These are phyloP conservation scores for Ptychadena robeensis DNA, from an alignment of 2,797 vertebrate species.

Conservation along the genomic window DNA sequence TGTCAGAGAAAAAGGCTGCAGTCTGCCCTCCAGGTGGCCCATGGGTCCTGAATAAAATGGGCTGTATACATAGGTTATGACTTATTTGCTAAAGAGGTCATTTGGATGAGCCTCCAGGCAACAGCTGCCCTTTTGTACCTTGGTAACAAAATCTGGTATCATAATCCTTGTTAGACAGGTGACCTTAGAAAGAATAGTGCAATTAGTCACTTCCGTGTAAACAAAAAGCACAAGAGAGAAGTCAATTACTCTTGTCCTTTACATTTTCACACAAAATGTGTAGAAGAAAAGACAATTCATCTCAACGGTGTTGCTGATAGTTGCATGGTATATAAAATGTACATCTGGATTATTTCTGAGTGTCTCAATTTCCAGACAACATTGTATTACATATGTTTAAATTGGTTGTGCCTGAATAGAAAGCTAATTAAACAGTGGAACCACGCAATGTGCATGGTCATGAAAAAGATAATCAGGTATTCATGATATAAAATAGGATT, in stretches of 20 bases:
- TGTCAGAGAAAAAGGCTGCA: conserved; percentile 61
- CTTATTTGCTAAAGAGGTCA: conserved; percentile 77
- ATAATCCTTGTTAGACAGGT: conserved; percentile 73
- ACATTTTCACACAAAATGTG: conserved; percentile 57
- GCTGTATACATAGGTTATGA: conserved; percentile 65
- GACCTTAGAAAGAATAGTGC: conserved; percentile 71
- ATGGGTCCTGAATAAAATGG: conserved; percentile 64
- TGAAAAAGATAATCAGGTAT: conserved; percentile 38
- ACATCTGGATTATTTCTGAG: conserved; percentile 10
- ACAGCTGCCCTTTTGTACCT: conserved; percentile 66
- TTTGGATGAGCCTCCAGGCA: conserved; percentile 67
- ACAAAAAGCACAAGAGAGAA: conserved; percentile 59
- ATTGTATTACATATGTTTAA: conserved; percentile 54
- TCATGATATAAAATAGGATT: conserved; percentile 30
- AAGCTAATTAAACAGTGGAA: conserved; percentile 58
- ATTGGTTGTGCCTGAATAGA: conserved; percentile 48
- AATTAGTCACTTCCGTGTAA: conserved; percentile 70
- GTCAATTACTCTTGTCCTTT: conserved; percentile 61
- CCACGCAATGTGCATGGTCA: conserved; percentile 57
- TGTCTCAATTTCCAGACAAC: conserved; percentile 12
- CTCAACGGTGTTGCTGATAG: conserved; percentile 50
- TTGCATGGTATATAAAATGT: conserved; percentile 44
- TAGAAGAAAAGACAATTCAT: conserved; percentile 29
- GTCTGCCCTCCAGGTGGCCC: conserved; percentile 66
- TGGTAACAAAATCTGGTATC: conserved; percentile 63